Base-by-base conservation (phyloP, 1,140 invertebrate genomes). In the Drosophila repleta region DNA sequence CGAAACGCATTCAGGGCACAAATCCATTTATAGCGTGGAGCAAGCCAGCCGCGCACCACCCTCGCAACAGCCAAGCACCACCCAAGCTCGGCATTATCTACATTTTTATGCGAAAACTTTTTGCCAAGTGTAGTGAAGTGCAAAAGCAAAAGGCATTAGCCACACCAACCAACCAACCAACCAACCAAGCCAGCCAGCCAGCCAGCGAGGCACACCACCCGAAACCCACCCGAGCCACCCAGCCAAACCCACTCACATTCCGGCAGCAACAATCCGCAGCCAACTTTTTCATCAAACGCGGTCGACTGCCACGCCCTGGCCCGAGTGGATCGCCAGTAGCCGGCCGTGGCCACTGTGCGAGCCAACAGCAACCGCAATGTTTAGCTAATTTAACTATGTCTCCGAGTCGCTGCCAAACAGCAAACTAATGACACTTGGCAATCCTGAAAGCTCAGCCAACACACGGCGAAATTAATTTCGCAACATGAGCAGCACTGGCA, bases 361-460 rank as follows among this genome's bases (percentile, higher is more conserved):
- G 32, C 32, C 32, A 51, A 26, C 15, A 60, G 62, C 46, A 11
- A 77, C 74, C 82, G 77, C 81, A 81, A 85, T 85, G 82, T 87
- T 87, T 87, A 87, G 81, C 74, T 85, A 85, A 85, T 85, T 85
- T 85, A 85, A 85, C 82, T 85, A 78, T 85, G 82, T 87, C 79
- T 67, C 70, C 63, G 69, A 72, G 79, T 74, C 64, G 74, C 64
- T 85, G 82, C 81, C 77, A 85, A 84, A 87, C 66, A 81, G 78
- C 77, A 85, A 84, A 84, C 81, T 84, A 87, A 87, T 81, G 81
- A 71, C 82, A 87, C 74, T 85, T 77, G 81, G 69, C 78, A 83
- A 79, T 63, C 73, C 67, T 68, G 68, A 74, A 61, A 58, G 76
- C 63, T 64, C 58, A 45, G 29, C 18, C 74, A 68, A 66, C 78